Evolutionary conservation across 2,888 invertebrate genomes (phyloP).

Genomic region (Ecliptopera silaceata): DNA sequence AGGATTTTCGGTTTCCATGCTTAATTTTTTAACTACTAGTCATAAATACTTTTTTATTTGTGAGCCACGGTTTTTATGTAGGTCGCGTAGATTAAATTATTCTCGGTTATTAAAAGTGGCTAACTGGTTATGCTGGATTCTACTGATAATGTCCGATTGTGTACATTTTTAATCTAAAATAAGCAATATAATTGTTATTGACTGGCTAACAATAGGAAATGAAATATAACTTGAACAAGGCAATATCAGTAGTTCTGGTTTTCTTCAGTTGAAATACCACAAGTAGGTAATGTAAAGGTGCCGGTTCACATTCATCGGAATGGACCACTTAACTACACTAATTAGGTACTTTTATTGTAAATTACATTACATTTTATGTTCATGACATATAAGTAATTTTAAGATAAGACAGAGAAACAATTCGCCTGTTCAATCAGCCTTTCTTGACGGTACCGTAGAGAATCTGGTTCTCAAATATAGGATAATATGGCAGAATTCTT

Average conservation of each 20-base stretch:
- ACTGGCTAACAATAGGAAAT: constrained; percentile 23
- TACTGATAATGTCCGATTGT: constrained; percentile 31
- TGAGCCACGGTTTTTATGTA: constrained; percentile 50
- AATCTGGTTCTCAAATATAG: constrained; percentile 35
- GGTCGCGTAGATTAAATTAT: constrained; percentile 55
- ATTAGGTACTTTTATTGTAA: constrained; percentile 50
- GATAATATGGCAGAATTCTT: too few relatives aligned
- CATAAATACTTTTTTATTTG: constrained; percentile 72
- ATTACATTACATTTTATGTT: constrained; percentile 62
- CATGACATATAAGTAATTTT: constrained; percentile 62
- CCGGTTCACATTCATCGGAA: constrained; percentile 62
- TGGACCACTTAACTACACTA: constrained; percentile 54
- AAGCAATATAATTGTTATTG: constrained; percentile 25
- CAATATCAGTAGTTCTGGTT: constrained; percentile 41
- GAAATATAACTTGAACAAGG: constrained; percentile 16
- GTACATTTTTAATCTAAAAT: constrained; percentile 17
- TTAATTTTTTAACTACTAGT: constrained; percentile 81
- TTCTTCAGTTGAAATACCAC: constrained; percentile 30
- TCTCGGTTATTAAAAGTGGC: constrained; percentile 39
- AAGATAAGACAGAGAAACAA: constrained; percentile 57
- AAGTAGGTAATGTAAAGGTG: constrained; percentile 54
- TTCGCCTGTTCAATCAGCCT: constrained; percentile 74
- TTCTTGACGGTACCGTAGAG: constrained; percentile 63
- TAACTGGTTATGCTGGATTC: constrained; percentile 20
- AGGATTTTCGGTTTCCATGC: constrained; percentile 80